Conservation (phyloP, 2,888 invertebrate species). For the Laspeyria flexula region DNA sequence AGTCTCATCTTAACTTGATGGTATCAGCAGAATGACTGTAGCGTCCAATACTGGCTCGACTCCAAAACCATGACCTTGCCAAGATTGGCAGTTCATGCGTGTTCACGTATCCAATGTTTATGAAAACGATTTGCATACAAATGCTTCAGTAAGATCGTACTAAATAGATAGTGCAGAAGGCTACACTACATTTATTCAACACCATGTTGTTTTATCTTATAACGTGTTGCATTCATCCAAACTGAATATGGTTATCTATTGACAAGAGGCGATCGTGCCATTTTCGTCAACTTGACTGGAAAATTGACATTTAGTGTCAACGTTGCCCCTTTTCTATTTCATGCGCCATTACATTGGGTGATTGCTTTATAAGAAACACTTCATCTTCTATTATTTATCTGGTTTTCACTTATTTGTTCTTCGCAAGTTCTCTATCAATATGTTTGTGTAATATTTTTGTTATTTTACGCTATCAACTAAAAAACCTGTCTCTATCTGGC, state of each 20-base stretch:
- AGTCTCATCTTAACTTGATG: slow-evolving; percentile 47
- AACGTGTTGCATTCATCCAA: neutral
- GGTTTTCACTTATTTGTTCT: neutral
- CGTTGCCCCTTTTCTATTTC: slow-evolving; percentile 49
- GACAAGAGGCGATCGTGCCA: slow-evolving; percentile 33
- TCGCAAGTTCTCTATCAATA: too few species aligned
- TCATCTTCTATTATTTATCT: slow-evolving; percentile 12
- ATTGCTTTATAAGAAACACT: slow-evolving; percentile 40
- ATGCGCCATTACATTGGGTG: slow-evolving; percentile 45
- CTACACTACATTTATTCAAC: slow-evolving; percentile 24
- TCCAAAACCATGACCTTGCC: slow-evolving; percentile 74
- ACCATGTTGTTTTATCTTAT: slow-evolving; percentile 6
- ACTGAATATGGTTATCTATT: slow-evolving; percentile 18
- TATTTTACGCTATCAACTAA: neutral
- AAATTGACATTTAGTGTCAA: slow-evolving; percentile 59
- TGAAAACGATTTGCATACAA: slow-evolving; percentile 73
- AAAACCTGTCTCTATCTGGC: slow-evolving; percentile 2
- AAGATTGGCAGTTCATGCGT: slow-evolving; percentile 63
- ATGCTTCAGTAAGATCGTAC: slow-evolving; percentile 58
- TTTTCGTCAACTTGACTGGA: slow-evolving; percentile 53
- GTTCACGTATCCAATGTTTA: slow-evolving; percentile 64
- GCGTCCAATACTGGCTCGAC: slow-evolving; percentile 61
- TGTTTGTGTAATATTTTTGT: neutral
- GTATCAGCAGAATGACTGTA: slow-evolving; percentile 52
- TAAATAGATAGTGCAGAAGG: slow-evolving; percentile 47